These are phyloP conservation scores for Cosmia trapezina DNA, from an alignment of 2,888 invertebrate genomes.

Conservation along the genomic window DNA sequence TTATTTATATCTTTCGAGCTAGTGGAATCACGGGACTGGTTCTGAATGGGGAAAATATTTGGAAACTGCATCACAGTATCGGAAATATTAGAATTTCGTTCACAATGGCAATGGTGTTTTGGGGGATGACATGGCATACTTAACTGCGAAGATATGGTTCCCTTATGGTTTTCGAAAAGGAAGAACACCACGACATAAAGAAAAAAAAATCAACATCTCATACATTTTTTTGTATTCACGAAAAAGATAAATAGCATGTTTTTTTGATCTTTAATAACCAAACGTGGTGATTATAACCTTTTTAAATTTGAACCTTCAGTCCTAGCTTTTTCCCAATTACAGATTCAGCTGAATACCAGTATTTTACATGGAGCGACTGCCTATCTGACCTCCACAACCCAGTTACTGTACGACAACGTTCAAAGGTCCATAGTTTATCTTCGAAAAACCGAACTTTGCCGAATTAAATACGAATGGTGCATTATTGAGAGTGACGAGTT, in stretches of 20 bases:
- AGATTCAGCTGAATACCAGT: neutral
- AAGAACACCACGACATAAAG: neutral
- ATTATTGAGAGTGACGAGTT: too few relatives aligned
- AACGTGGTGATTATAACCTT: neutral
- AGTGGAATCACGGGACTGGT: constrained; percentile 10
- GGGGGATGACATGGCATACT: neutral
- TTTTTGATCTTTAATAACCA: neutral
- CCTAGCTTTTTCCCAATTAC: too few relatives aligned
- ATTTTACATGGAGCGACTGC: neutral
- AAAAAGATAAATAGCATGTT: neutral
- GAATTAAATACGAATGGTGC: too few relatives aligned
- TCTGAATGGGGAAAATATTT: neutral
- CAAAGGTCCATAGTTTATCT: too few relatives aligned
- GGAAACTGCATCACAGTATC: constrained; percentile 15
- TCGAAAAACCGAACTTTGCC: too few relatives aligned
- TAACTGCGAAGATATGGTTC: neutral
- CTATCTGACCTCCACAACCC: neutral
- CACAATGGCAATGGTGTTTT: neutral
- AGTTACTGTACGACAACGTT: too few relatives aligned
- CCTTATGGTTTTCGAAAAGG: neutral
- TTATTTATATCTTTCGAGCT: constrained; percentile 14
- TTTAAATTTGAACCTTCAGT: neutral
- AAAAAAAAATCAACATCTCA: too few relatives aligned
- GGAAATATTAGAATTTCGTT: neutral
- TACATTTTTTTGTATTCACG: neutral